Evolutionary conservation across 2,797 vertebrate species (phyloP), one percentile per base, ranked within the genome.

Genomic region (Podargus strigoides): DNA sequence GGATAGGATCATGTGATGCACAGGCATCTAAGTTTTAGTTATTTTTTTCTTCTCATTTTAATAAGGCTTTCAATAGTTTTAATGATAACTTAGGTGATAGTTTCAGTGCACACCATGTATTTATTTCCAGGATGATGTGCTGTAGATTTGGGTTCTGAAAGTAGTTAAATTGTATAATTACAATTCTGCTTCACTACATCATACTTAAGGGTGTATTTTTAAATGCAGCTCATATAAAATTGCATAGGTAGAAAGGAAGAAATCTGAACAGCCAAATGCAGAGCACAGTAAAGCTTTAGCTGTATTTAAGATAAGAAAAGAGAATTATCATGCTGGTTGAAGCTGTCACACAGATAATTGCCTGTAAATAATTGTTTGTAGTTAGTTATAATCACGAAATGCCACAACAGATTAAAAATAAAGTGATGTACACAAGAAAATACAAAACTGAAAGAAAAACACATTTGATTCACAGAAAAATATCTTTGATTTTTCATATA

Each of bases 271-370:
- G 28, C 1, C 64, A 76, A 86, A 72, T 92, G 81, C 62, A 78
- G 68, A 77, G 53, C 64, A 87, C 20, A 68, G 53, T 50, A 87
- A 94, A 89, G 52, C 44, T 70, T 87, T 46, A 93, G 66, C 37
- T 87, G 24, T 69, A 70, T 86, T 86, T 93, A 84, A 89, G 41
- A 79, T 70, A 95, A 93, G 75, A 47, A 68, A 89, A 59, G 52
- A 82, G 47, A 76, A 95, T 89, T 94, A 91, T 81, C 74, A 44
- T 32, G 21, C 44, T 89, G 21, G 58, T 50, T 90, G 83, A 92
- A 92, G 83, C 70, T 93, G 85, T 86, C 94, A 92, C 62, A 81
- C 15, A 86, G 79, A 81, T 91, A 92, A 93, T 84, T 91, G 73
- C 55, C 39, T 87, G 50, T 59, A 78, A 95, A 91, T 82, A 90